Conservation (phyloP, 2,888 invertebrate species). For the Eucriotettix oculatus region DNA sequence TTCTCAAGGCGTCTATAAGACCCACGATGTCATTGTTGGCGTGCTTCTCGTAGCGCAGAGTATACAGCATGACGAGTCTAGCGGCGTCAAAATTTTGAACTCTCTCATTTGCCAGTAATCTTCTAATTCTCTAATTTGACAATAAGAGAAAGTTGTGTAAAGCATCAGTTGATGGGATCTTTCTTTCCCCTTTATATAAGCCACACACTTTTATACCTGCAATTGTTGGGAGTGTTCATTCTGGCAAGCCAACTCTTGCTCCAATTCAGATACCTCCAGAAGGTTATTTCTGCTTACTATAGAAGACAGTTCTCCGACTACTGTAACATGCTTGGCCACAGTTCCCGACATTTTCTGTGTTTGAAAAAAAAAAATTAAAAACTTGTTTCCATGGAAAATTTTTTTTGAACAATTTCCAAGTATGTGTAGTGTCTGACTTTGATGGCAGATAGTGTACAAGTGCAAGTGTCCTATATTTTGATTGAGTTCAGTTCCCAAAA, state of each 20-base stretch:
- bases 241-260: conserved; percentile 86
- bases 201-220: conserved; percentile 25
- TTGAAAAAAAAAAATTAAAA: conserved; percentile 1
- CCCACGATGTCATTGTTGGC: conserved; percentile 66
- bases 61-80: conserved; percentile 82
- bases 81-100: conserved; percentile 64
- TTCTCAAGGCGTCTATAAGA: conserved; percentile 55
- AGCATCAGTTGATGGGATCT: too few species aligned
- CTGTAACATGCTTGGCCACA: conserved; percentile 92
- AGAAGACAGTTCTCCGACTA: conserved; percentile 87
- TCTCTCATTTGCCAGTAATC: conserved; percentile 56
- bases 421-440: too few species aligned
- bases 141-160: too few species aligned
- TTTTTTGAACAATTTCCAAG: too few species aligned
- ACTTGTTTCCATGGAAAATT: too few species aligned
- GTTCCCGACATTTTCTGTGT: conserved; percentile 75
- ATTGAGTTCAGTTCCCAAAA: too few species aligned
- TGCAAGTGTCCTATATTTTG: too few species aligned
- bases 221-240: conserved; percentile 62
- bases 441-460: too few species aligned
- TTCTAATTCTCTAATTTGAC: conserved; percentile 46
- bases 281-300: conserved; percentile 61
- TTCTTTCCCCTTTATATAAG: too few species aligned
- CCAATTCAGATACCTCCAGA: conserved; percentile 81
- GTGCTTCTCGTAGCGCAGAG: conserved; percentile 82